Evolutionary conservation across 2,113 vertebrate genomes (phyloP).

Genomic region (Odocoileus hemionus): DNA sequence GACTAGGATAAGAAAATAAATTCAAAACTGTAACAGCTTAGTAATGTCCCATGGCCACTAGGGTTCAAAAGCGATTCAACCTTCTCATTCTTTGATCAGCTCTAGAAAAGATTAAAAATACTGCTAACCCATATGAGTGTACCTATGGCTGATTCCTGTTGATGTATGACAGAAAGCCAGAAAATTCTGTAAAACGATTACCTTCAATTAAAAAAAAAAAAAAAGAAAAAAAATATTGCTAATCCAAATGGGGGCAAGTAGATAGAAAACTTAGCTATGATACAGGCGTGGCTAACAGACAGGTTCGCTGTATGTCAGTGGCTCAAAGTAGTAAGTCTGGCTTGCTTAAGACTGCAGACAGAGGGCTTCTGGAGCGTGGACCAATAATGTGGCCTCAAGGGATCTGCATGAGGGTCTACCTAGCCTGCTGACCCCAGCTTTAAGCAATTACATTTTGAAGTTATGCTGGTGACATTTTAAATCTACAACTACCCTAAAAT

Average conservation of each 20-base stretch:
- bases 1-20: background rate
- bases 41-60: background rate
- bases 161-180: background rate
- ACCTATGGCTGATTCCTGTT: background rate
- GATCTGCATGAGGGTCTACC: background rate
- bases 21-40: background rate
- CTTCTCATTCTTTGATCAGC: background rate
- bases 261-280: background rate
- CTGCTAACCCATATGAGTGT: background rate
- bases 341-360: background rate
- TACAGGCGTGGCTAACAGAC: background rate
- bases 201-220: background rate
- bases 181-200: background rate
- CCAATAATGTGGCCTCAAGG: background rate
- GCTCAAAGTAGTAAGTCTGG: background rate
- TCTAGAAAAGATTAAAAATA: constrained; percentile 2
- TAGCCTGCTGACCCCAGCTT: background rate
- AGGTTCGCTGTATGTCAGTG: background rate
- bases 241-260: background rate
- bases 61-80: background rate
- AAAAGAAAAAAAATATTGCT: background rate
- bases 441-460: background rate
- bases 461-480: background rate
- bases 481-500: background rate
- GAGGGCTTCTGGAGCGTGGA: background rate